phyloP scores from a whole-genome alignment of 2,888 invertebrate genomes.

The Hydrotaea cyrtoneurina region DNA sequence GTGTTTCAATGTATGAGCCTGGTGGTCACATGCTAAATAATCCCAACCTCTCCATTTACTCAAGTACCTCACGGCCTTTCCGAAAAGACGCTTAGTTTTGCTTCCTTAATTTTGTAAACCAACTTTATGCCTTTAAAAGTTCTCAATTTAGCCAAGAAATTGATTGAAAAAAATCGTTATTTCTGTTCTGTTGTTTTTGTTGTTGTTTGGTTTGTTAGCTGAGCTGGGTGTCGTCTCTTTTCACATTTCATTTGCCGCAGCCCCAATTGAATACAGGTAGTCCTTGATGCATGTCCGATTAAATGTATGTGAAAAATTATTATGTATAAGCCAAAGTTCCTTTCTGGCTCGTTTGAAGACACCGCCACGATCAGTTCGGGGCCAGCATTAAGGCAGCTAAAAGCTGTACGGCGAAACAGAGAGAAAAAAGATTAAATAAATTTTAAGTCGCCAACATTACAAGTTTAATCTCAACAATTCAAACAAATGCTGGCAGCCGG shows the following conservation, averaged over 20 bases:
- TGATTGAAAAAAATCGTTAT: too few relatives aligned
- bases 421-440: constrained; percentile 66
- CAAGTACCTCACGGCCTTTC: too few relatives aligned
- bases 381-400: constrained; percentile 8
- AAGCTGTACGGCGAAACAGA: neutral
- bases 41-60: too few relatives aligned
- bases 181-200: neutral
- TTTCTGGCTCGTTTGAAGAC: constrained; percentile 46
- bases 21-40: too few relatives aligned
- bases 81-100: too few relatives aligned
- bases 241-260: constrained; percentile 6
- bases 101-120: too few relatives aligned
- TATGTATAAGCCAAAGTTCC: constrained; percentile 58
- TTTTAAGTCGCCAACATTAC: constrained; percentile 67
- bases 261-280: constrained; percentile 53
- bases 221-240: constrained; percentile 14
- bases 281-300: constrained; percentile 61
- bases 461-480: constrained; percentile 66
- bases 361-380: constrained; percentile 34
- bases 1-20: too few relatives aligned
- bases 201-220: too few relatives aligned
- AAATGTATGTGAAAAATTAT: constrained; percentile 67
- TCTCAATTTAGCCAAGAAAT: too few relatives aligned
- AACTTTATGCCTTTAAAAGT: too few relatives aligned
- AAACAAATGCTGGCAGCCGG: constrained; percentile 21